Conservation (phyloP, 2,113 vertebrate species). For the Anoplopoma fimbria region DNA sequence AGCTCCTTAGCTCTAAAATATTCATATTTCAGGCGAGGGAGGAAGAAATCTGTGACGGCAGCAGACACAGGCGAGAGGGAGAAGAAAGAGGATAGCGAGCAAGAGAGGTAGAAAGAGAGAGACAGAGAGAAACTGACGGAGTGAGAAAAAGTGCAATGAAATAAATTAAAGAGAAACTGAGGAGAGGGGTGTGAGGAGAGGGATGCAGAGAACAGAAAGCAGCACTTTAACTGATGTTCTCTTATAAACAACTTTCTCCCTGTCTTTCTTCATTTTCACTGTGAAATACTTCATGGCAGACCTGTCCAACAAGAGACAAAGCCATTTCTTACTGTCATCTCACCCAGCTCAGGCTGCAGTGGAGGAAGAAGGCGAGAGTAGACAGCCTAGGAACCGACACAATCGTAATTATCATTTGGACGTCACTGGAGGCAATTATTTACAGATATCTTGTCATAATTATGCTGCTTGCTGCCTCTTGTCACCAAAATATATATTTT, state of each 20-base stretch:
- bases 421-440: constrained; percentile 66
- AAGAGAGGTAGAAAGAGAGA: constrained; percentile 33
- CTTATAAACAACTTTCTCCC: constrained; percentile 63
- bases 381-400: constrained; percentile 46
- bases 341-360: constrained; percentile 34
- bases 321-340: constrained; percentile 57
- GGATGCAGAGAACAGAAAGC: constrained; percentile 52
- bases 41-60: constrained; percentile 76
- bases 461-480: constrained; percentile 21
- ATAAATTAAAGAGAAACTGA: constrained; percentile 59
- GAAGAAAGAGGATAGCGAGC: constrained; percentile 50
- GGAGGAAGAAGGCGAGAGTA: constrained; percentile 30
- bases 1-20: constrained; percentile 87
- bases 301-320: constrained; percentile 59
- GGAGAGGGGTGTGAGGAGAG: constrained; percentile 37
- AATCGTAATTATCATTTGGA: constrained; percentile 68
- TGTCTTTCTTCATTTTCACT: constrained; percentile 51
- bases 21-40: constrained; percentile 81
- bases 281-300: constrained; percentile 55
- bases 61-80: constrained; percentile 61
- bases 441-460: constrained; percentile 44
- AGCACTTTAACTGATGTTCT: constrained; percentile 71
- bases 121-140: constrained; percentile 57
- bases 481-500: neutral
- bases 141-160: constrained; percentile 62